Evolutionary conservation across 2,888 invertebrate genomes (phyloP).

Genomic region (Zaprionus obscuricornis): DNA sequence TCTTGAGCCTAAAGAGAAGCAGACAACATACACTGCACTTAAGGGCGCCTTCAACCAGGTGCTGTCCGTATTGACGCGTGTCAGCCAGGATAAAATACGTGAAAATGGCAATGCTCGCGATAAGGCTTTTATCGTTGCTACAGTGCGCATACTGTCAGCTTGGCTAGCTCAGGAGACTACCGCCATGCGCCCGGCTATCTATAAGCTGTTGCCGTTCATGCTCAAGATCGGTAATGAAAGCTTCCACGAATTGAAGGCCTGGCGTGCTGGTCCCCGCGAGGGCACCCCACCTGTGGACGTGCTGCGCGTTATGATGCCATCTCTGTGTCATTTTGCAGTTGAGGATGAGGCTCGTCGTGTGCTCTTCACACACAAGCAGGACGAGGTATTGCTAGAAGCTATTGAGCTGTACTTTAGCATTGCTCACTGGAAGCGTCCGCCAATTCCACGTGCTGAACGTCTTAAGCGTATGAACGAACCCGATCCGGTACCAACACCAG

Average conservation of each 20-base stretch:
- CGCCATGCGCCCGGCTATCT: conserved; percentile 93
- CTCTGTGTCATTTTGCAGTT: conserved; percentile 94
- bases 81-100: conserved; percentile 90
- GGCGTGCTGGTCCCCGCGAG: conserved; percentile 87
- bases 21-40: conserved; percentile 93
- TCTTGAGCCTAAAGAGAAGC: conserved; percentile 94
- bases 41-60: conserved; percentile 95
- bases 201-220: conserved; percentile 91
- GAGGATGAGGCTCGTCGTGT: conserved; percentile 94
- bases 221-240: conserved; percentile 92
- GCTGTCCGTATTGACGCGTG: conserved; percentile 88
- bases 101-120: conserved; percentile 88
- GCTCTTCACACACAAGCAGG: conserved; percentile 90
- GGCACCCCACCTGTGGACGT: conserved; percentile 87
- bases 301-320: conserved; percentile 92
- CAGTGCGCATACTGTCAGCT: conserved; percentile 92
- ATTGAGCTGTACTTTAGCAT: conserved; percentile 94
- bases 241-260: conserved; percentile 89
- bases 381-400: conserved; percentile 91
- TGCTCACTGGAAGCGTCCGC: conserved; percentile 92
- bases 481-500: conserved; percentile 89
- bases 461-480: conserved; percentile 90
- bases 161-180: conserved; percentile 96
- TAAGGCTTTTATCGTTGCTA: conserved; percentile 92
- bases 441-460: conserved; percentile 91